Base-by-base conservation (phyloP, 2,888 invertebrate species). In the Synergus itoensis region DNA sequence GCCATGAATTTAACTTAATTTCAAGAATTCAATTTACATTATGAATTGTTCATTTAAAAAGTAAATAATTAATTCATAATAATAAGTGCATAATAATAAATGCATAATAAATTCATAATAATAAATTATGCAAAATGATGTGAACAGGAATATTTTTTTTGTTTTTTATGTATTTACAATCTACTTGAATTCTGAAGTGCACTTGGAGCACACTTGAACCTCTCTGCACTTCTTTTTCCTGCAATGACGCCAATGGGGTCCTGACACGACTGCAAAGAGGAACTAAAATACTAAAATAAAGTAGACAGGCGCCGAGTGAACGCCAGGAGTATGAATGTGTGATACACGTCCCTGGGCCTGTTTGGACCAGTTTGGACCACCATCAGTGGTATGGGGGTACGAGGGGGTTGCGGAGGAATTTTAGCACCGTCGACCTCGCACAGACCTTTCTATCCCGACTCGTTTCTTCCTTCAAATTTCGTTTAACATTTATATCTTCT, bases 281-380 rank as follows among this genome's bases (percentile, higher is more conserved):
- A 83, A 87, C 60, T 60, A 21, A 60, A 60, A 53, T 53, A 89
- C 89, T 83, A 89, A 89, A 89, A 89, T 89, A 89, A 89, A 89
- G 85, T 88, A 85, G 87, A 88, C 88, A 82, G 87, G 82, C 87
- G 85, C 79, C 87, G 79, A 45, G 78, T 62, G 75, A 48, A 79
- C 64, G 41, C 75, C 67, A 80, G 43, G 18, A 77, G 82, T 82
- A 84, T 82, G 85, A 87, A 86, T 67, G 82, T 73, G 65, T 11
- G 60, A 21, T 28, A 28, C n/a, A 69, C 53, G 73, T 73, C 53
- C n/a, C 53, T 53, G 53, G 53, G 73, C 73, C 73, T 73, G 73
- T 73, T 53, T 73, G 73, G 69, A 69, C 69, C 69, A 69, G 73
- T 73, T 73, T 73, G 73, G 60, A 60, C 73, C 53, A 53, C 48